A percentile compares a stretch with the other conserved stretches of the same genome.
Evolutionary conservation across 2,113 vertebrate species (phyloP).

Genomic region (Colistium nudipinnis): DNA sequence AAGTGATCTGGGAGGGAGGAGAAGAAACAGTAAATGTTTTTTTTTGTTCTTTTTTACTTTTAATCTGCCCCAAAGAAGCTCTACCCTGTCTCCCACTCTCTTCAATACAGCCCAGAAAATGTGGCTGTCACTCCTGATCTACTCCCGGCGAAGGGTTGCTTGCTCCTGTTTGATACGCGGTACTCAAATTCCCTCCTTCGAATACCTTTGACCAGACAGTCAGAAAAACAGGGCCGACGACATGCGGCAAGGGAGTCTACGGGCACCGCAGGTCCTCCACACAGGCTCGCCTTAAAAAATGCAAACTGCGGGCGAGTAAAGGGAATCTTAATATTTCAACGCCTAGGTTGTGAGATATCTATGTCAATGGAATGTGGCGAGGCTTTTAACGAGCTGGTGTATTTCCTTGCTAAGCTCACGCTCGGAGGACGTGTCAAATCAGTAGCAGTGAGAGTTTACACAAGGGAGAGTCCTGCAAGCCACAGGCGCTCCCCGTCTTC

Average conservation of each 20-base stretch:
- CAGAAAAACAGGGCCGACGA: slow-evolving; percentile 35
- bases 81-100: slow-evolving; percentile 16
- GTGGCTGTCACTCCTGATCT: slow-evolving; percentile 68
- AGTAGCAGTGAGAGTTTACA: slow-evolving; percentile 44
- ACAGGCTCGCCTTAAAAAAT: slow-evolving; percentile 15
- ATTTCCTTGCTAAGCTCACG: slow-evolving; percentile 22
- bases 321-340: slow-evolving; percentile 34
- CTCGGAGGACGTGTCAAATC: slow-evolving; percentile 21
- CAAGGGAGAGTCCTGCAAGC: slow-evolving; percentile 43
- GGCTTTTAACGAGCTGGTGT: slow-evolving; percentile 1
- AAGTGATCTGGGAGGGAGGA: slow-evolving; percentile 25
- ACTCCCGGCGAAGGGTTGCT: slow-evolving; percentile 30
- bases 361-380: background rate
- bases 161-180: slow-evolving; percentile 36
- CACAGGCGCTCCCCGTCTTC: slow-evolving; percentile 26
- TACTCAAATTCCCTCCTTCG: slow-evolving; percentile 34
- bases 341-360: slow-evolving; percentile 32
- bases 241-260: slow-evolving; percentile 1
- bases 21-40: slow-evolving; percentile 34
- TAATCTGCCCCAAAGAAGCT: slow-evolving; percentile 54
- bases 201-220: slow-evolving; percentile 44
- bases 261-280: background rate
- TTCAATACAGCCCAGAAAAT: slow-evolving; percentile 50
- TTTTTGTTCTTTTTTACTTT: slow-evolving; percentile 36
- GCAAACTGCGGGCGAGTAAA: slow-evolving; percentile 15